Base-by-base conservation (phyloP, 2,113 vertebrate genomes). In the Chaetodon auriga region DNA sequence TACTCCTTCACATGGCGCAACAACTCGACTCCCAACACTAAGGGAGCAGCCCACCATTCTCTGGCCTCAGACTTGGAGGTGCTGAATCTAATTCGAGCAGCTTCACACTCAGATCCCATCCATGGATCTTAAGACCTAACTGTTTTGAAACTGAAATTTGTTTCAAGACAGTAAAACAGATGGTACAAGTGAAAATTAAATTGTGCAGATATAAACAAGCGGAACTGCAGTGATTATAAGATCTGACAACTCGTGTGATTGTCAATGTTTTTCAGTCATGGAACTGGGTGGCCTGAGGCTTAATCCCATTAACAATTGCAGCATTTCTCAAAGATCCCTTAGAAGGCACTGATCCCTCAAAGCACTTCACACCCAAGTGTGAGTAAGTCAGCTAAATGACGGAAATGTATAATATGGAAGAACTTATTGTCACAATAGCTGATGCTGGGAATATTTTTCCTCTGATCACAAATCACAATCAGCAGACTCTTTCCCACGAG, bases 391-490 rank as follows among this genome's bases (percentile, higher is more conserved):
- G 57, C 77, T 54, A 71, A 43, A 83, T 49, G 30, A 14, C 51
- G 45, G 1, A 51, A 13, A 35, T 46, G 68, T 0, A 43, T 72
- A 76, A 60, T 5, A 66, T 30, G n/a, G n/a, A n/a, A 70, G 21
- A 58, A 30, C 25, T 61, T 21, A 36, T 0, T 73, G 21, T 25
- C 53, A 63, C 13, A 69, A 51, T 3, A 49, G 60, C 69, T 75
- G 46, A 76, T 64, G 64, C 7, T 5, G 19, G 35, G 4, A 62
- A 45, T 30, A 64, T 65, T 53, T 77, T 74, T 61, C 48, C 74
- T 78, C 60, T n/a, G 43, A 51, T 57, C 63, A 78, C 72, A 54
- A 78, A 89, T 86, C 72, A 80, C n/a, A 55, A 78, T 68, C 54
- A 60, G 46, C 72, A 66, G 36, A 68, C 57, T 13, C 60, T 81